These are phyloP conservation scores for Eulemur macaco DNA, from an alignment of 2,113 vertebrate species.

Conservation along the genomic window DNA sequence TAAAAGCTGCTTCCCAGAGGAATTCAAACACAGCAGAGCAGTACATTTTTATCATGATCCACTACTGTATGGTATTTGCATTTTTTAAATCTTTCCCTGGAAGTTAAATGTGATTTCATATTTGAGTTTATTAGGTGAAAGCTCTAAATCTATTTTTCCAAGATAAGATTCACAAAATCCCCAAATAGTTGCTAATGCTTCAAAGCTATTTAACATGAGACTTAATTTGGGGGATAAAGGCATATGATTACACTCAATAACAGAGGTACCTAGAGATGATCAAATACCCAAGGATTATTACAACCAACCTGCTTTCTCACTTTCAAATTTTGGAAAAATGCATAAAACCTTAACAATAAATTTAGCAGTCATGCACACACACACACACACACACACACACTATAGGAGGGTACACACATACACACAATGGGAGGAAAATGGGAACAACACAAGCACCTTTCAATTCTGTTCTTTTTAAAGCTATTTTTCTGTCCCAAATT, in stretches of 20 bases:
- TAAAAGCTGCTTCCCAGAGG: neutral
- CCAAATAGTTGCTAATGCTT: conserved; percentile 39
- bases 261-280: neutral
- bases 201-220: conserved; percentile 49
- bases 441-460: neutral
- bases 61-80: conserved; percentile 30
- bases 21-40: neutral
- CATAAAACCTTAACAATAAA: neutral
- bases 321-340: conserved; percentile 3
- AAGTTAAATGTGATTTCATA: conserved; percentile 45
- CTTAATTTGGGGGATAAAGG: conserved; percentile 33
- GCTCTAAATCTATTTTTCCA: conserved; percentile 47
- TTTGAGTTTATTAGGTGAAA: conserved; percentile 49
- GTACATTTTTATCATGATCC: neutral
- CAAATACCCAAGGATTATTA: conserved; percentile 33
- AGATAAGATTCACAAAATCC: conserved; percentile 32
- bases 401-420: neutral
- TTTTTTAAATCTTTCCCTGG: conserved; percentile 50
- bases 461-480: neutral
- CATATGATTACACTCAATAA: conserved; percentile 38
- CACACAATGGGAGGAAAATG: neutral
- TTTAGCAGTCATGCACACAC: neutral
- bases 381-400: neutral
- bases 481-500: neutral
- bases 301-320: neutral